Evolutionary conservation across 1,140 invertebrate species (phyloP).

Genomic region (Listronotus bonariensis): DNA sequence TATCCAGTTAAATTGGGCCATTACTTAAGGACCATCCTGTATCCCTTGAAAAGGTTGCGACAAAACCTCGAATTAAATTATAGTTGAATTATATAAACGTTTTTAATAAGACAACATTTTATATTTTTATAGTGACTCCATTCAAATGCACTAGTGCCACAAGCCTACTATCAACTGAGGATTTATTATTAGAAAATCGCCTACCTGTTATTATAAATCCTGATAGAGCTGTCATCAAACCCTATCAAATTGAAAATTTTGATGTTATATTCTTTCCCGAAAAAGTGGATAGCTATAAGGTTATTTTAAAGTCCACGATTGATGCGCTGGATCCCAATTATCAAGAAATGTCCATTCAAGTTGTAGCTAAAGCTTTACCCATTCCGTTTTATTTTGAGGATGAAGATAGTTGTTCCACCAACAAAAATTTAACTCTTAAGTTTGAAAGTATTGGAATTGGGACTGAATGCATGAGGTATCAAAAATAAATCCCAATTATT

Average conservation of each 20-base stretch:
- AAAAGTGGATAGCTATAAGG: neutral
- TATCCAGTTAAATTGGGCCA: too few relatives aligned
- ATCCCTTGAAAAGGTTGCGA: too few relatives aligned
- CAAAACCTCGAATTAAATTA: too few relatives aligned
- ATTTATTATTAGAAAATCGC: neutral
- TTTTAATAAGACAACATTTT: too few relatives aligned
- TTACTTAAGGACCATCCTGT: too few relatives aligned
- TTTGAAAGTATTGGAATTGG: slow-evolving; percentile 21
- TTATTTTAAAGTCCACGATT: slow-evolving; percentile 5
- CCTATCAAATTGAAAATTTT: neutral
- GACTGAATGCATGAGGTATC: slow-evolving; percentile 16
- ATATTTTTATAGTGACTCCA: too few relatives aligned
- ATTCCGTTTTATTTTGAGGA: slow-evolving; percentile 23
- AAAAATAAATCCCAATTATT: too few relatives aligned
- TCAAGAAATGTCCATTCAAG: slow-evolving; percentile 4
- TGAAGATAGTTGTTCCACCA: neutral
- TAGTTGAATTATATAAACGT: too few relatives aligned
- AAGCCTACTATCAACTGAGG: too few relatives aligned
- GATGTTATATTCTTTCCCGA: slow-evolving; percentile 4
- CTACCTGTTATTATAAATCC: slow-evolving; percentile 6
- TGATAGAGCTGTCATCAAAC: neutral
- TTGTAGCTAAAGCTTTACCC: slow-evolving; percentile 11
- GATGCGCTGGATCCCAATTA: slow-evolving; percentile 8
- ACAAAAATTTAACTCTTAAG: slow-evolving; percentile 9
- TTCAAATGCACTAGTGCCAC: too few relatives aligned